These are phyloP conservation scores for Melanotaenia pygmaea DNA, from an alignment of 2,797 vertebrate species.

Conservation along the genomic window DNA sequence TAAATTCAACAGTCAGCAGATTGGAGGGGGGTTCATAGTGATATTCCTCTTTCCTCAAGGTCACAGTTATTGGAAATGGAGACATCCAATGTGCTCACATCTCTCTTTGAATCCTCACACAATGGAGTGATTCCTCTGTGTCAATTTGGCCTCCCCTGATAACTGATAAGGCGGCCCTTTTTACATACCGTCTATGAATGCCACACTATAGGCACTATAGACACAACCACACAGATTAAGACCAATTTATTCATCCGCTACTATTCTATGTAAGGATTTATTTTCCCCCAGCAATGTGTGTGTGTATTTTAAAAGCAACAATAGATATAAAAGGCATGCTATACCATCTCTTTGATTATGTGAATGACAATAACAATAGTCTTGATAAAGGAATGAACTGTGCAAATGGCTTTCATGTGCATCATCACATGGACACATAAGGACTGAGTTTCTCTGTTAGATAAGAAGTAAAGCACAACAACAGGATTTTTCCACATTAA, in stretches of 20 bases:
- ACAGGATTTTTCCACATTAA: conserved; percentile 19
- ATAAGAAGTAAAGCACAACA: neutral
- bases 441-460: neutral
- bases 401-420: conserved; percentile 59
- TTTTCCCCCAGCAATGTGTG: conserved; percentile 59
- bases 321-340: conserved; percentile 70
- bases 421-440: conserved; percentile 16
- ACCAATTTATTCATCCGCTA: conserved; percentile 77
- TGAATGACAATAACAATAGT: conserved; percentile 74
- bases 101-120: conserved; percentile 77
- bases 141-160: conserved; percentile 77
- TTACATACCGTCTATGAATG: conserved; percentile 79
- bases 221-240: conserved; percentile 64
- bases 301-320: conserved; percentile 70
- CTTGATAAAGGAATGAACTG: conserved; percentile 66
- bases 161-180: conserved; percentile 73
- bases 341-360: conserved; percentile 61
- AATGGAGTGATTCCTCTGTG: conserved; percentile 78
- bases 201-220: conserved; percentile 60
- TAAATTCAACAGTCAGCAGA: conserved; percentile 77
- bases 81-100: conserved; percentile 79
- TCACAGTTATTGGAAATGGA: conserved; percentile 82
- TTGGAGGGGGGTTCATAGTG: conserved; percentile 50
- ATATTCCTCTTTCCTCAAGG: conserved; percentile 76
- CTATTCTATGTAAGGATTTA: conserved; percentile 76